phyloP scores from a whole-genome alignment of 2,797 vertebrate genomes.

The Lutjanus argentimaculatus region DNA sequence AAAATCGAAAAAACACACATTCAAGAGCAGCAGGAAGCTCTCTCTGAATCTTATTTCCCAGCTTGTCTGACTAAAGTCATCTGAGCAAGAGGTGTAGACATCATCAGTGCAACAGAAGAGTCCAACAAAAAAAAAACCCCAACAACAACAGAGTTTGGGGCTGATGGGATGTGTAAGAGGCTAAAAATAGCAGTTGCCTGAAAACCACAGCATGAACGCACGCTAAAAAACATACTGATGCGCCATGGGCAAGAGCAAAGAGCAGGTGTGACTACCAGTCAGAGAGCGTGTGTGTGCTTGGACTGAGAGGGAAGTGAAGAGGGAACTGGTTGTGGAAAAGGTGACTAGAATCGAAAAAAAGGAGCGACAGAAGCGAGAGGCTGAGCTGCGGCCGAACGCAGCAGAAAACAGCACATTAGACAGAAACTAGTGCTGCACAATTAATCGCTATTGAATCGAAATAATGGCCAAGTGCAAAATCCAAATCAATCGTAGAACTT shows the following conservation, averaged over 20 bases:
- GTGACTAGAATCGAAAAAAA: neutral
- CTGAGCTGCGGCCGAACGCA: neutral
- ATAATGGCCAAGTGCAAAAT: too few relatives aligned
- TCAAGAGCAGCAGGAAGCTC: neutral
- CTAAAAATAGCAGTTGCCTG: constrained; percentile 21
- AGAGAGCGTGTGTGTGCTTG: neutral
- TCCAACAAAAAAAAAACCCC: constrained; percentile 2
- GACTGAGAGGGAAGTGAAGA: neutral
- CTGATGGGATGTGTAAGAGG: neutral
- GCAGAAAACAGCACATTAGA: neutral
- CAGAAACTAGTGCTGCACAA: neutral
- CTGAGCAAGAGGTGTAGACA: neutral
- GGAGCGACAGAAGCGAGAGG: neutral
- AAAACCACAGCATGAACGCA: constrained; percentile 4
- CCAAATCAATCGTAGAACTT: too few relatives aligned
- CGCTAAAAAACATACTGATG: neutral
- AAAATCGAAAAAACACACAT: neutral
- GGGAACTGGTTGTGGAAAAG: neutral
- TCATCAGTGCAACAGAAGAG: neutral
- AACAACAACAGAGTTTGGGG: neutral
- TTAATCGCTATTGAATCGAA: too few relatives aligned
- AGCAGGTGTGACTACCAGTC: constrained; percentile 24
- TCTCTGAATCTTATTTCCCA: neutral
- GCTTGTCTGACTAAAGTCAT: neutral
- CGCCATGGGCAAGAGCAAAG: constrained; percentile 22